phyloP scores from a whole-genome alignment of 2,797 vertebrate genomes.

The Spinus olivaceus region DNA sequence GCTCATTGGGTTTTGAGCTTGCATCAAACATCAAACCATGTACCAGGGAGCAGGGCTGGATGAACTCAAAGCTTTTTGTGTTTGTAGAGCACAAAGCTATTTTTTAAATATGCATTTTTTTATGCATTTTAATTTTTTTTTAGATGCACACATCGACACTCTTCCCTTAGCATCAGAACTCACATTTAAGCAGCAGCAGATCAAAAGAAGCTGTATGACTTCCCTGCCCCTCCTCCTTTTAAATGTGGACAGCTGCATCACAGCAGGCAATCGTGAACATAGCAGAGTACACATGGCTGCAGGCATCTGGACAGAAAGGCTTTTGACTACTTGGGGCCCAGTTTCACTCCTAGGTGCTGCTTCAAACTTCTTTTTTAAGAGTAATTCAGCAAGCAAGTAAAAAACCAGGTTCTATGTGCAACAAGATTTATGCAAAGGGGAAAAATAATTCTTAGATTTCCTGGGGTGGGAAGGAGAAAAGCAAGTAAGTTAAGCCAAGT shows the following conservation, averaged over 20 bases:
- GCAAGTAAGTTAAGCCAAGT: background rate
- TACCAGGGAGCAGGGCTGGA: background rate
- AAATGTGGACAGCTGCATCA: background rate
- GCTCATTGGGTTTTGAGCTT: background rate
- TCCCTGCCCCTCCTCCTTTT: background rate
- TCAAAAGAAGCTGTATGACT: background rate
- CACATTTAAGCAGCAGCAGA: background rate
- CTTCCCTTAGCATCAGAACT: background rate
- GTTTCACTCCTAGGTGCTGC: background rate
- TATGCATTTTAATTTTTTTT: no score
- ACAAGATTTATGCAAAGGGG: background rate
- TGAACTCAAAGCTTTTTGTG: background rate
- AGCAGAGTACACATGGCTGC: background rate
- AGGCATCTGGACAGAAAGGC: background rate
- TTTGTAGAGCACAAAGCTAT: background rate
- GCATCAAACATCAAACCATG: background rate
- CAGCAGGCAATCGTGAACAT: rapidly evolving
- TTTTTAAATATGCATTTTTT: no score
- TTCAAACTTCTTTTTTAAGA: background rate
- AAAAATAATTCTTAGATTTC: background rate
- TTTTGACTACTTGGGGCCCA: background rate
- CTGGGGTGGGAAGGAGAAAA: background rate
- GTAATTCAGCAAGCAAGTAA: background rate
- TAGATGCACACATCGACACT: background rate
- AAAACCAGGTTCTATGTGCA: background rate